Base-by-base conservation (phyloP, 1,140 invertebrate genomes). In the Drosophila elegans region DNA sequence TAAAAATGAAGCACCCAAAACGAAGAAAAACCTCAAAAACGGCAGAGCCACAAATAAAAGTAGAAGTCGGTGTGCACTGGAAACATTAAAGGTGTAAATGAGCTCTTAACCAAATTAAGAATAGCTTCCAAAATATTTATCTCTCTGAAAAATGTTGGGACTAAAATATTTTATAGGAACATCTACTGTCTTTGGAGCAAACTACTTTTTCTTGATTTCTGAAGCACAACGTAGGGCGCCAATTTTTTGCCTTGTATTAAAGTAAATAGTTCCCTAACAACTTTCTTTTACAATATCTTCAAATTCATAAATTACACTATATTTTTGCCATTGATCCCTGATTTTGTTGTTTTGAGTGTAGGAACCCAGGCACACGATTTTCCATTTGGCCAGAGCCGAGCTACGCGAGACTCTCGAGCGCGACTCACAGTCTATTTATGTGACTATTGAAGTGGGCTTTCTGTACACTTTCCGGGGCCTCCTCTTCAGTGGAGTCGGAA, bases 351-450 rank as follows among this genome's bases (percentile, higher is more conserved):
- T 44, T n/a, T 9, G 2, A 45, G 64, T 68, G 64, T 21, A 68
- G 29, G 38, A 67, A 66, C 52, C 51, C 64, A 52, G 56, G 57
- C 64, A 86, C 84, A 88, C 84, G 84, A 88, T 83, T 88, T 89
- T 88, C 60, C 84, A 75, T 57, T 68, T 72, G 61, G 36, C 59
- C 60, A 74, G 53, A 81, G 59, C 61, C 61, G 44, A 66, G 46
- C 74, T 13, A 51, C 34, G 48, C 64, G 39, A 73, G 72, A 74
- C 72, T 75, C 66, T 84, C 71, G 66, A 84, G 81, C 80, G 80
- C 76, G 82, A 86, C 81, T 84, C 81, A 60, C 74, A 78, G 76
- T 88, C 83, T 88, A 88, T 88, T 88, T 88, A 88, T 88, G 83
- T 88, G 84, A 88, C 84, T 83, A 89, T 84, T 88, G 85, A 88